These are phyloP conservation scores for Pitangus sulphuratus DNA, from an alignment of 2,797 vertebrate species.

Conservation along the genomic window DNA sequence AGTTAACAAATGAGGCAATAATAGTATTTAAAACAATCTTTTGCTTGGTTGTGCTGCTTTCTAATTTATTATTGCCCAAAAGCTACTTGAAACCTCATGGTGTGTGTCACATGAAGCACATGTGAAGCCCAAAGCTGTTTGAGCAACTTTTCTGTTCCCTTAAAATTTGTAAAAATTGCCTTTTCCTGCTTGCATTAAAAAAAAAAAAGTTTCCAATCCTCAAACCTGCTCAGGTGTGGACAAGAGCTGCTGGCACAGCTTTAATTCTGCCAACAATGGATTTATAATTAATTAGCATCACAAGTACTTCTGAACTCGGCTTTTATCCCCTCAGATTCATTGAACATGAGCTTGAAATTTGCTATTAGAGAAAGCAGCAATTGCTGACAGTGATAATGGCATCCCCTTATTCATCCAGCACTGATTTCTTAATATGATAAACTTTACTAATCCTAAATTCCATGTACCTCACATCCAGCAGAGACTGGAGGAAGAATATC, in stretches of 20 bases:
- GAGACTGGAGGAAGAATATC: neutral
- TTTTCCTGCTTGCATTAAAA: neutral
- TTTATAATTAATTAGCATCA: neutral
- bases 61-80: neutral
- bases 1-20: neutral
- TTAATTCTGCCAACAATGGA: neutral
- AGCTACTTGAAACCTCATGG: neutral
- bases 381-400: neutral
- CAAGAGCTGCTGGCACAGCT: neutral
- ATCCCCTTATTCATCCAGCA: neutral
- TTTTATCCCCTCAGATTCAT: neutral
- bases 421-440: neutral
- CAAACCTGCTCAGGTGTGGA: neutral
- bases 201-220: neutral
- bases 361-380: neutral
- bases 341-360: neutral
- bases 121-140: neutral
- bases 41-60: neutral
- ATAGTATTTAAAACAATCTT: neutral
- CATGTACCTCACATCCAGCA: rapidly evolving
- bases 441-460: neutral
- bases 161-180: rapidly evolving
- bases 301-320: neutral
- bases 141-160: neutral
- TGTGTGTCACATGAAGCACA: neutral